These are phyloP conservation scores for Deroplatys truncata DNA, from an alignment of 2,888 invertebrate species.

Conservation along the genomic window DNA sequence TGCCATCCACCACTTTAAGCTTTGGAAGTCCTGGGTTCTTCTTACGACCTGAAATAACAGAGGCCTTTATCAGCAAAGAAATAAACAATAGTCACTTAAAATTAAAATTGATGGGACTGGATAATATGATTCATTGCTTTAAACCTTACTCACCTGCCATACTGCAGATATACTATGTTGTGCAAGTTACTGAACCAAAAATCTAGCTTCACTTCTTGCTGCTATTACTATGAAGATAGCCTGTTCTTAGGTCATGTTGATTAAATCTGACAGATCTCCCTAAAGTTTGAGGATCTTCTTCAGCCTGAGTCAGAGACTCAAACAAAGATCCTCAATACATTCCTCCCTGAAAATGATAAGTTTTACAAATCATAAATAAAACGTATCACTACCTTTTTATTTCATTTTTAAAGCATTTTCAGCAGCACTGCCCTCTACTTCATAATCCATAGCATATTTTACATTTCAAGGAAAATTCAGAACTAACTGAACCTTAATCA, in stretches of 20 bases:
- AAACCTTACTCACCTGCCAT: neutral
- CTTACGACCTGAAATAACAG: constrained; percentile 17
- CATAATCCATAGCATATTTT: neutral
- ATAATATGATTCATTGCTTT: neutral
- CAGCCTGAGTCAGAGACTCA: neutral
- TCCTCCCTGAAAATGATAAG: neutral
- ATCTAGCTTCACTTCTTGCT: neutral
- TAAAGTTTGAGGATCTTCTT: neutral
- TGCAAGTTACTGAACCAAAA: neutral
- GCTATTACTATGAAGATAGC: neutral
- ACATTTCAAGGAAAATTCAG: neutral
- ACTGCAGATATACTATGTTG: neutral
- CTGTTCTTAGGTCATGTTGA: neutral
- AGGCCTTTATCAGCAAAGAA: neutral
- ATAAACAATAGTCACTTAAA: neutral
- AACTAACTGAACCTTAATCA: neutral
- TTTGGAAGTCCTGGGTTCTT: constrained; percentile 6
- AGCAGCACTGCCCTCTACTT: neutral
- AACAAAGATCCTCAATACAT: neutral
- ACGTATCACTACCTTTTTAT: neutral
- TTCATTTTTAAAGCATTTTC: neutral
- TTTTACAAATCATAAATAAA: neutral
- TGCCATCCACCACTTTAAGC: constrained; percentile 15
- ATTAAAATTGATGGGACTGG: neutral
- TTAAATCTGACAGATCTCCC: neutral